Evolutionary conservation across 1,140 invertebrate species (phyloP).

Genomic region (Heliothis virescens): DNA sequence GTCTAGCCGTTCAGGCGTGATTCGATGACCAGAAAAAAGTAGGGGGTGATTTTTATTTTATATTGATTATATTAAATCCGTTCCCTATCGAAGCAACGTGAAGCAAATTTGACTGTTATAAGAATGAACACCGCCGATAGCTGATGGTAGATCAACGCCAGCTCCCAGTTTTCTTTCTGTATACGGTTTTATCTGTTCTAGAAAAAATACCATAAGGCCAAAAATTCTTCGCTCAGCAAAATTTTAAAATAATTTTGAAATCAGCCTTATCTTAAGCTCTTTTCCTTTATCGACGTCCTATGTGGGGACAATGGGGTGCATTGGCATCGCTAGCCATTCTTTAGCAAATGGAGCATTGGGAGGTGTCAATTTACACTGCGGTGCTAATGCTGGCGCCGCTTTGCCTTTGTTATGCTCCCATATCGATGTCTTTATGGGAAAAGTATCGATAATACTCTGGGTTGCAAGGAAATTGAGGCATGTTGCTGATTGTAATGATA

Average conservation of each 20-base stretch:
- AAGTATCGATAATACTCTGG: background rate
- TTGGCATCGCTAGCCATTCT: background rate
- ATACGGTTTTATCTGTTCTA: background rate
- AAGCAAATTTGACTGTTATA: no score
- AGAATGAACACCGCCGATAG: no score
- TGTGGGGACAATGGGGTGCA: background rate
- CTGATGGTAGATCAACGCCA: background rate
- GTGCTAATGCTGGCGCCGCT: constrained; percentile 11
- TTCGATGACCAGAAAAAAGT: no score
- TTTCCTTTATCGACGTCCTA: background rate
- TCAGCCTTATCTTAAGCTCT: background rate
- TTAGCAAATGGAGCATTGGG: background rate
- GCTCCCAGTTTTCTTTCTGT: no score
- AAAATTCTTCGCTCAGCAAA: background rate
- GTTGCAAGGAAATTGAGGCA: background rate
- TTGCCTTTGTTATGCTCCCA: constrained; percentile 12
- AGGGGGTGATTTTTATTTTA: no score
- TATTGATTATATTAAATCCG: no score
- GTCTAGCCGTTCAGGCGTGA: no score
- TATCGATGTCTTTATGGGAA: background rate
- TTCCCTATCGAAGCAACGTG: no score
- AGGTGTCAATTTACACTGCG: constrained; percentile 15
- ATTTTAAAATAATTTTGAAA: background rate
- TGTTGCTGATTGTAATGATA: background rate
- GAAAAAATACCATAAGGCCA: no score